Base-by-base conservation (phyloP, 1,140 invertebrate genomes). In the Zaprionus gabonicus region DNA sequence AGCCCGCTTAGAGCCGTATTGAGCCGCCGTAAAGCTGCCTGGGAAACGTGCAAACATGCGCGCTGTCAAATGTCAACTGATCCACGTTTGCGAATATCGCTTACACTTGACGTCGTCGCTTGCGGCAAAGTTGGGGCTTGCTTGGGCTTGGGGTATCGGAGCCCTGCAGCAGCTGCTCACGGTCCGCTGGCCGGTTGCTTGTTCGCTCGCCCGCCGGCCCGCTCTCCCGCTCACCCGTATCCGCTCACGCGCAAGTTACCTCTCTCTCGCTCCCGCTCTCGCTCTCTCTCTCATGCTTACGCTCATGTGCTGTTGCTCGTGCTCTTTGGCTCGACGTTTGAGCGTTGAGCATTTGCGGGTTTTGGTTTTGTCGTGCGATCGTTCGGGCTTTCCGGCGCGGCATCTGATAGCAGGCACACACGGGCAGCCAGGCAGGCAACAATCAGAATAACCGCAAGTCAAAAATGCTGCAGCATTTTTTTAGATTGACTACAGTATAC, bases 31-130 rank as follows among this genome's bases (percentile, higher is more conserved):
- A 59, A 51, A 76, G 68, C 31, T 23, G 10, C 60, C 63, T 44
- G 46, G 66, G 65, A 80, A 80, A 85, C 88, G 90, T 91, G 82
- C 84, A 79, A 77, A 71, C 87, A 80, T 81, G 88, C 84, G 76
- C 76, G 78, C 82, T 83, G 91, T 91, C 91, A 92, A 91, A 92
- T 92, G 91, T 92, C 91, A 92, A 92, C 87, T 92, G 91, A 92
- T 83, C 77, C 78, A 78, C 87, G 77, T 77, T 88, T 65, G 86
- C 76, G 83, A 91, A 91, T 91, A 91, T 91, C 88, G 70, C 78
- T 87, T 91, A 81, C 86, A 87, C 53, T 88, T 81, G 62, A 71
- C 51, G 58, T 65, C 51, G 60, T 71, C 51, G 73, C 57, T 71
- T 80, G 49, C 28, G 27, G 20, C 53, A 56, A 12, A 23, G 23